Evolutionary conservation across 2,888 invertebrate species (phyloP), one percentile per base, ranked within the genome.

Genomic region (Metallyticus violacea): DNA sequence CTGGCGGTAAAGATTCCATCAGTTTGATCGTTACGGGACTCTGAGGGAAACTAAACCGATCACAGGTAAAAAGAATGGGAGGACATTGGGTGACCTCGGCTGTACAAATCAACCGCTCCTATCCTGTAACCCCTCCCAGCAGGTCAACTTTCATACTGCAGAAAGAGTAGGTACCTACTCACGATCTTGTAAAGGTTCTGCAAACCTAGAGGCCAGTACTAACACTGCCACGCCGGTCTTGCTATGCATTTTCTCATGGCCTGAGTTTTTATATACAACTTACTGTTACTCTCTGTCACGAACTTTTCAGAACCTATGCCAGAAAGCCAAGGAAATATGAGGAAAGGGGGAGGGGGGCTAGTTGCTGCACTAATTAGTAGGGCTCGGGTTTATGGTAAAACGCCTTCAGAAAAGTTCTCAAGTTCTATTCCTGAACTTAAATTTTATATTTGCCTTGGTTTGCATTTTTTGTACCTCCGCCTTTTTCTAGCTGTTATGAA

Each of bases 1-100:
- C 25, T 29, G 26, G 80, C 85, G 79, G 85, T 85, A 85, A 85
- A 85, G 85, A 85, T 85, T 85, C 85, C 85, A 83, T 83, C 83
- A 83, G 83, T 77, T 28, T 83, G 83, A 83, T 83, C 77, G 83
- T 83, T 83, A 83, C 77, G 62, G 77, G n/a, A 28, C 27, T 83
- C 6, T 7, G 83, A 62, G 83, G 28, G 77, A 77, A 83, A 83
- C 77, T 83, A n/a, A 77, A 83, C 83, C 83, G 83, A 83, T 83
- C 83, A 83, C 83, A 83, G 77, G 83, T 81, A 85, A 81, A 85
- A 85, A 85, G 81, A 85, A 85, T 85, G 85, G 85, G 76, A 80
- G 85, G 85, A 81, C 85, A 81, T 85, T 76, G 85, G 28, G 62
- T 85, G 80, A 81, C 85, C 85, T 79, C 85, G 85, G 83, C 83